Percentiles rank a stretch among this genome's conserved stretches.
Evolutionary conservation across 2,113 vertebrate genomes (phyloP).

Genomic region (Cryptotis parvus): DNA sequence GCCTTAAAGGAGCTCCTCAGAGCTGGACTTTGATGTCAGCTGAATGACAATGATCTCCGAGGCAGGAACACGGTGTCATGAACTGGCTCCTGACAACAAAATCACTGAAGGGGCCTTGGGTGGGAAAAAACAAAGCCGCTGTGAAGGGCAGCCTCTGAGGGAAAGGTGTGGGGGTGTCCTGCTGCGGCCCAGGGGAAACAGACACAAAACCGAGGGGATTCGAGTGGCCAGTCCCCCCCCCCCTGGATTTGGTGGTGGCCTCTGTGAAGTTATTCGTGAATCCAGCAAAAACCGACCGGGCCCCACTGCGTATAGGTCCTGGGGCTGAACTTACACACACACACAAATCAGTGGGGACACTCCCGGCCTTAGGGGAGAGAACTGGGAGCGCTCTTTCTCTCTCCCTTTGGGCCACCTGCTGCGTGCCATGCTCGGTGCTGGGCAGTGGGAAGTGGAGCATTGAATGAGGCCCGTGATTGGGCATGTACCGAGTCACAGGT

Average conservation of each 20-base stretch:
- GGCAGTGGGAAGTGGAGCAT: neutral
- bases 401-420: neutral
- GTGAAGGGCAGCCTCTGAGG: neutral
- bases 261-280: rapidly evolving
- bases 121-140: slow-evolving; percentile 66
- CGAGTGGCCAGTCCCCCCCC: rapidly evolving
- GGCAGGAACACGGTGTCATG: slow-evolving; percentile 77
- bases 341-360: neutral
- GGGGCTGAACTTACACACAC: neutral
- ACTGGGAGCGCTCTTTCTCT: neutral
- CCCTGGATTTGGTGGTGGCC: too few relatives aligned
- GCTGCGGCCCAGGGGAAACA: neutral
- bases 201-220: neutral
- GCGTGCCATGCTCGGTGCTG: neutral
- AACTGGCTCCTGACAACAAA: slow-evolving; percentile 75
- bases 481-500: too few relatives aligned
- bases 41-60: slow-evolving; percentile 71
- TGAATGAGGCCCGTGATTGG: too few relatives aligned
- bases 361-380: neutral
- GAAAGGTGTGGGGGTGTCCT: slow-evolving; percentile 6
- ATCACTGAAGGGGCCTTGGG: slow-evolving; percentile 54
- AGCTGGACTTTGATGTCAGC: slow-evolving; percentile 74
- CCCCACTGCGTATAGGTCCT: neutral
- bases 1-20: slow-evolving; percentile 43
- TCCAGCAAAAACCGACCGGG: neutral